These are phyloP conservation scores for Pristionchus exspectatus DNA, from an alignment of 2,888 invertebrate genomes.

Conservation along the genomic window DNA sequence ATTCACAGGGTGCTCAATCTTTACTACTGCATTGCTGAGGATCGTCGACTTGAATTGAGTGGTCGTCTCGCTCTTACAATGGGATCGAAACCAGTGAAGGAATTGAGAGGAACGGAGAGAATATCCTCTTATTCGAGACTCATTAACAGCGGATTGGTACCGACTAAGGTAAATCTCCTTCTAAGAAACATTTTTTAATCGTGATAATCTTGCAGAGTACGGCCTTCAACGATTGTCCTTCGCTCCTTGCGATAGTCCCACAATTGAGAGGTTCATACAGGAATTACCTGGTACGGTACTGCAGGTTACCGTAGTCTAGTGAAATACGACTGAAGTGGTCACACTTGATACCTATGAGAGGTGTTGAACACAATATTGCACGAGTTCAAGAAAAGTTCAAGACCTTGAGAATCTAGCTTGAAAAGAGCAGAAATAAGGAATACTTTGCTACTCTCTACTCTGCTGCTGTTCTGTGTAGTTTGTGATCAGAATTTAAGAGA, in stretches of 20 bases:
- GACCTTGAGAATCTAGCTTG: not conserved
- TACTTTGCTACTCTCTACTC: not conserved
- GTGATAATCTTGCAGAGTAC: slow-evolving; percentile 1
- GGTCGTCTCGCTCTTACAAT: slow-evolving; percentile 33
- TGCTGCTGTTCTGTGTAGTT: slow-evolving; percentile 7
- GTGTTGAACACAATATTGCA: not conserved
- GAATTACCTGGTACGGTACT: slow-evolving; percentile 42
- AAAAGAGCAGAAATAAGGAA: not conserved
- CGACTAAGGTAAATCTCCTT: not conserved
- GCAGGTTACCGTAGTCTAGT: too few species aligned
- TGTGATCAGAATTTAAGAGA: not conserved
- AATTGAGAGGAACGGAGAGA: slow-evolving; percentile 27
- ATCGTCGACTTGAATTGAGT: slow-evolving; percentile 38
- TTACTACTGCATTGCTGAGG: slow-evolving; percentile 55
- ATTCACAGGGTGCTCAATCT: slow-evolving; percentile 50
- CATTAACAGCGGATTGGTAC: slow-evolving; percentile 41
- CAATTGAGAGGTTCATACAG: slow-evolving; percentile 27
- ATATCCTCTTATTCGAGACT: slow-evolving; percentile 29
- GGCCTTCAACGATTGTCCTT: slow-evolving; percentile 34
- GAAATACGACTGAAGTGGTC: too few species aligned
- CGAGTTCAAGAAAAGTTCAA: not conserved
- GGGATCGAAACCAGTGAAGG: not conserved
- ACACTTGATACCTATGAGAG: not conserved
- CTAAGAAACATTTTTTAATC: not conserved
- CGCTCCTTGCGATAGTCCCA: not conserved